Evolutionary conservation across 2,797 vertebrate genomes (phyloP), one percentile per base, ranked within the genome.

Genomic region (Erpetoichthys calabaricus): DNA sequence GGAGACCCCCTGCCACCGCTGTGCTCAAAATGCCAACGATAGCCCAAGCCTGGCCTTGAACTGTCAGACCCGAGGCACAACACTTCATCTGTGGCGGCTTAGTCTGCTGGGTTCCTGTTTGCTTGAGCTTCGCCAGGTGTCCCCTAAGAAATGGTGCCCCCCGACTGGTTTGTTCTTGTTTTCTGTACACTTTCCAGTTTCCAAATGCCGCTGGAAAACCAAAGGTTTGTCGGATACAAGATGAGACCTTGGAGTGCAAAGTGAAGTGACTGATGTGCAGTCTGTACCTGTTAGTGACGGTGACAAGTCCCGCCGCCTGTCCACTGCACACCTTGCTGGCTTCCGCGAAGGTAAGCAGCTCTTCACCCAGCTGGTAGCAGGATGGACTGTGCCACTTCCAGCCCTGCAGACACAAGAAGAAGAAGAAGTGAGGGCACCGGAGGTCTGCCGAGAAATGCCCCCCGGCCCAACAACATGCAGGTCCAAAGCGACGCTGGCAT

Each of bases 361-460:
- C 90, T 65, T 97, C 91, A 1, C 88, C 89, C 51, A 97, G 80
- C 86, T 86, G 92, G 73, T 92, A 98, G 79, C 95, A 99, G 10
- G 91, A 86, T 6, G 93, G 89, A 73, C 86, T 94, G 74, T 98
- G 94, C 91, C 92, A 97, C 56, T 88, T 94, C 95, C 95, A 98
- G 60, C 93, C 92, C 94, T 98, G 64, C 45, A 60, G 62, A 60
- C 5, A 0, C 8, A 46, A 49, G 10, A 4, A 50, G 25, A 25
- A 25, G 25, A 25, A 25, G 25, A 1, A 25, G 25, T 25, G 25
- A 25, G 25, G 25, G 25, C 25, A 25, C 25, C 25, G 25, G 25
- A 25, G 25, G 25, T 25, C 25, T 25, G 25, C 25, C 25, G 2
- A 25, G 25, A 44, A 4, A 56, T 25, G 41, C 8, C 8, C 51